These are phyloP conservation scores for Apoda limacodes DNA, from an alignment of 2,888 invertebrate species.

Conservation along the genomic window DNA sequence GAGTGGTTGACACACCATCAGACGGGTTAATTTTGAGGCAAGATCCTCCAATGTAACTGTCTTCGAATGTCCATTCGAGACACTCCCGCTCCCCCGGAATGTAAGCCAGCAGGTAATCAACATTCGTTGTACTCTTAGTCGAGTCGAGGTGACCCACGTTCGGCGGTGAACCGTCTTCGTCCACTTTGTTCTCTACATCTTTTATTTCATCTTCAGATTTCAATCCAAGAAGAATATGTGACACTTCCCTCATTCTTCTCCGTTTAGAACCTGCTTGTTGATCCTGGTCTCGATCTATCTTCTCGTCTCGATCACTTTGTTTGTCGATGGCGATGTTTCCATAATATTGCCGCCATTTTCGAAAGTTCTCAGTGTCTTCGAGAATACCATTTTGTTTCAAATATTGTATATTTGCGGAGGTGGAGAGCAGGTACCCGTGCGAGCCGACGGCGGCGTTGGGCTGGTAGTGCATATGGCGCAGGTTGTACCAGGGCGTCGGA, in stretches of 20 bases:
- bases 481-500: conserved; percentile 68
- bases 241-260: conserved; percentile 23
- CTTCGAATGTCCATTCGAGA: conserved; percentile 39
- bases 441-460: conserved; percentile 53
- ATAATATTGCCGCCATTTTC: conserved; percentile 23
- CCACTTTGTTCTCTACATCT: background rate
- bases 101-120: conserved; percentile 27
- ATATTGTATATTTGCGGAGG: conserved; percentile 23
- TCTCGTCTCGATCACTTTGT: conserved; percentile 1
- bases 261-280: conserved; percentile 12
- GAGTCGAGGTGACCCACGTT: conserved; percentile 2
- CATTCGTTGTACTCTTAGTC: conserved; percentile 1
- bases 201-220: conserved; percentile 10
- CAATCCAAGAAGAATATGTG: conserved; percentile 20
- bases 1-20: conserved; percentile 26
- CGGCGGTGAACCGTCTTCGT: conserved; percentile 1
- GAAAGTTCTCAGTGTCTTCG: conserved; percentile 27
- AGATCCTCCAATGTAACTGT: conserved; percentile 64
- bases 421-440: conserved; percentile 44
- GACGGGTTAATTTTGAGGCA: conserved; percentile 55
- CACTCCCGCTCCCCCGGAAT: conserved; percentile 39
- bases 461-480: conserved; percentile 72
- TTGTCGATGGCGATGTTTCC: background rate
- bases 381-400: conserved; percentile 19
- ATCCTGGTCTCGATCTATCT: conserved; percentile 10